A percentile compares a stretch with the other conserved stretches of the same genome.
These are phyloP conservation scores for Julus scandinavius DNA, from an alignment of 2,888 invertebrate genomes.

Conservation along the genomic window DNA sequence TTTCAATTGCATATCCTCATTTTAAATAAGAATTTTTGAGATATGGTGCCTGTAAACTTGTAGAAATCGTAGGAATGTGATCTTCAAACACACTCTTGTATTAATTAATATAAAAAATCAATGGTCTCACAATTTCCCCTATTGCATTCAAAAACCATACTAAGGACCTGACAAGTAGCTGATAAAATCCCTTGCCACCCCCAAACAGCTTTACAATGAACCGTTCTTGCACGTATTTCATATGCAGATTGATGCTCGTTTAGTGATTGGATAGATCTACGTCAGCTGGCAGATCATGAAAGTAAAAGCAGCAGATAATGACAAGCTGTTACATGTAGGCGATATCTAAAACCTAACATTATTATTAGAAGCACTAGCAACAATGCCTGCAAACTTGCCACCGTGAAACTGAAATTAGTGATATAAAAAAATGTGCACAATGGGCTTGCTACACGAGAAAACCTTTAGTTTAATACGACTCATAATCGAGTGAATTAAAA, in stretches of 20 bases:
- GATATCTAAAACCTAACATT: not conserved
- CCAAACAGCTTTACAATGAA: not conserved
- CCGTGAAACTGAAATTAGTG: conserved; percentile 10
- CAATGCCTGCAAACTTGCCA: not conserved
- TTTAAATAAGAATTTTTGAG: too few relatives aligned
- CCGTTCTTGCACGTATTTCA: conserved; percentile 28
- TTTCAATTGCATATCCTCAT: not conserved
- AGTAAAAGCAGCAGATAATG: conserved; percentile 28
- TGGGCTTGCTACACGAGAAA: not conserved
- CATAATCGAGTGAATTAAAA: not conserved
- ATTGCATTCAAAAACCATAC: too few relatives aligned
- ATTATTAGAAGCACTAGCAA: not conserved
- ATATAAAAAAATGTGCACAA: not conserved
- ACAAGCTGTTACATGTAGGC: conserved; percentile 36
- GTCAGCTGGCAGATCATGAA: conserved; percentile 27
- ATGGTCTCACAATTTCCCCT: too few relatives aligned
- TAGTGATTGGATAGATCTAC: conserved; percentile 31
- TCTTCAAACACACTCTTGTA: too few relatives aligned
- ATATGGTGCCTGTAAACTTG: too few relatives aligned
- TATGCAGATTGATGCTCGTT: conserved; percentile 8
- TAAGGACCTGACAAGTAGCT: not conserved
- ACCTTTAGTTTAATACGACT: not conserved
- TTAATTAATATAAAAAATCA: too few relatives aligned
- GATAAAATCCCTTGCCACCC: not conserved
- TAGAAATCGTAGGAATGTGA: too few relatives aligned